Evolutionary conservation across 1,140 invertebrate genomes (phyloP).

Genomic region (Formica selysi): DNA sequence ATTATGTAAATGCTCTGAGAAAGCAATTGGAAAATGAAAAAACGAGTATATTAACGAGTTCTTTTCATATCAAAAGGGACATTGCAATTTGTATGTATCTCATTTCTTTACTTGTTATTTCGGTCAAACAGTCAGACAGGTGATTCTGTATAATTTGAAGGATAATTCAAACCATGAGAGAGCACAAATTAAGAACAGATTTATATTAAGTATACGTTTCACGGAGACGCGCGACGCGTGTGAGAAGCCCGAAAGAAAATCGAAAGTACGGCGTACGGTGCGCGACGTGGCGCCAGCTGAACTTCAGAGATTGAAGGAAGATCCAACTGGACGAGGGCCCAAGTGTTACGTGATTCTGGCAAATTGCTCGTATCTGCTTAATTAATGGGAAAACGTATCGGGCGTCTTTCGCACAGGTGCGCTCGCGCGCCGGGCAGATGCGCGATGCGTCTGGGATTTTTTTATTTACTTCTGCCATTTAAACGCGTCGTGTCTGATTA

Average conservation of each 20-base stretch:
- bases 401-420: slow-evolving; percentile 33
- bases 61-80: neutral
- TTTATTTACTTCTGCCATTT: slow-evolving; percentile 59
- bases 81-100: neutral
- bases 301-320: slow-evolving; percentile 53
- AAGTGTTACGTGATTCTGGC: slow-evolving; percentile 62
- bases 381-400: slow-evolving; percentile 63
- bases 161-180: slow-evolving; percentile 37
- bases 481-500: slow-evolving; percentile 47
- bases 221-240: slow-evolving; percentile 11
- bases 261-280: slow-evolving; percentile 23
- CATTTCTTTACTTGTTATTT: slow-evolving; percentile 11
- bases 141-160: slow-evolving; percentile 8
- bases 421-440: slow-evolving; percentile 45
- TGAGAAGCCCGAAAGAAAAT: slow-evolving; percentile 33
- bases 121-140: slow-evolving; percentile 32
- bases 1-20: neutral
- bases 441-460: slow-evolving; percentile 49
- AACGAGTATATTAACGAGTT: slow-evolving; percentile 8
- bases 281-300: slow-evolving; percentile 49
- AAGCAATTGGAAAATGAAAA: slow-evolving; percentile 7
- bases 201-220: slow-evolving; percentile 52
- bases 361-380: slow-evolving; percentile 61
- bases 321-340: neutral
- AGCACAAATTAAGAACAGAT: slow-evolving; percentile 48